A percentile compares a stretch with the other conserved stretches of the same genome.
phyloP scores from a whole-genome alignment of 2,113 vertebrate genomes.

The Aphelocoma coerulescens region DNA sequence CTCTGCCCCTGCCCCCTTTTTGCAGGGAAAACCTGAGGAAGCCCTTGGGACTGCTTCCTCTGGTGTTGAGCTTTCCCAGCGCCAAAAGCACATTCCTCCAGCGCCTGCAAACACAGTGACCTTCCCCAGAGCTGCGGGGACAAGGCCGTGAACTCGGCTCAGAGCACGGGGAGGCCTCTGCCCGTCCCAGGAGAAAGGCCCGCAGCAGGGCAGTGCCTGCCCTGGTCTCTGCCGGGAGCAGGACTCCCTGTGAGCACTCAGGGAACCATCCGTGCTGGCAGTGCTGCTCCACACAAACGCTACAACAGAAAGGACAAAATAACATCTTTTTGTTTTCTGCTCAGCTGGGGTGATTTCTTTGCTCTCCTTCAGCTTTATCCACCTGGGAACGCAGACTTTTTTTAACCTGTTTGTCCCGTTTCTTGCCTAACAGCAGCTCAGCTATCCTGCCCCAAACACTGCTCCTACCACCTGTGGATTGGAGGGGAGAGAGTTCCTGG shows the following conservation, averaged over 20 bases:
- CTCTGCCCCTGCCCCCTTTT: not conserved
- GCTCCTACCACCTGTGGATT: not conserved
- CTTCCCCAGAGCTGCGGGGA: not conserved
- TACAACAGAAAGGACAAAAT: not conserved
- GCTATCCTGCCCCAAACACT: not conserved
- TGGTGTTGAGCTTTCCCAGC: not conserved
- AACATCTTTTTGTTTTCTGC: not conserved
- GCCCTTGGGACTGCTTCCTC: not conserved
- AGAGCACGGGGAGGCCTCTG: not conserved
- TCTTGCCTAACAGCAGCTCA: not conserved
- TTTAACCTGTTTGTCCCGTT: not conserved
- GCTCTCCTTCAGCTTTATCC: not conserved
- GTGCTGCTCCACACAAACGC: not conserved
- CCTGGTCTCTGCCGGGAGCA: not conserved
- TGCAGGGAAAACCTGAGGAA: not conserved
- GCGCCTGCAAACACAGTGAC: not conserved
- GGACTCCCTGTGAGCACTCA: not conserved
- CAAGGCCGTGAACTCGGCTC: not conserved
- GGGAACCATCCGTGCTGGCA: not conserved
- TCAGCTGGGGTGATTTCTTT: not conserved
- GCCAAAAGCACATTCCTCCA: not conserved
- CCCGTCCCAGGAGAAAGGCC: not conserved
- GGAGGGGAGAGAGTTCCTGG: not conserved
- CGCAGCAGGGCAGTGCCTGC: not conserved
- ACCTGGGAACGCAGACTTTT: not conserved